Evolutionary conservation across 2,797 vertebrate genomes (phyloP).

Genomic region (Phrynocephalus guinanensis): DNA sequence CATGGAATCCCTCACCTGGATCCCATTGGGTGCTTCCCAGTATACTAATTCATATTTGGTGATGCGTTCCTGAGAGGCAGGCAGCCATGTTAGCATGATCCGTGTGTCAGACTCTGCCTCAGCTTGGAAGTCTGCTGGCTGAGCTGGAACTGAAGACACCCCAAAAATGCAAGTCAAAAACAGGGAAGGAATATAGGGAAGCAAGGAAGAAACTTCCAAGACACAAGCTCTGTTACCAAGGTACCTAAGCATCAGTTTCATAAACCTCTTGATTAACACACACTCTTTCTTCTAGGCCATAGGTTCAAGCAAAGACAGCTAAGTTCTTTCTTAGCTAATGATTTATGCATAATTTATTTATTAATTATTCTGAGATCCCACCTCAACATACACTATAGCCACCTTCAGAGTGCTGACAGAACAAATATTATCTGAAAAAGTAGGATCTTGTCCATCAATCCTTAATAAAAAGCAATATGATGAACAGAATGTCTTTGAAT

Average conservation of each 20-base stretch:
- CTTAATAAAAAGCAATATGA: background rate
- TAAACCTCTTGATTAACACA: background rate
- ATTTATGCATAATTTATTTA: background rate
- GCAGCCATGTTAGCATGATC: slow-evolving; percentile 92
- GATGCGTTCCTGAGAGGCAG: slow-evolving; percentile 90
- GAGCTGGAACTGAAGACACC: slow-evolving; percentile 86
- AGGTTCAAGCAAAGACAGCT: slow-evolving; percentile 5
- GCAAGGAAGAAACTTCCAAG: background rate
- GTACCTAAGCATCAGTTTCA: background rate
- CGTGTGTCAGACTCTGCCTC: slow-evolving; percentile 93
- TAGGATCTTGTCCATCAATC: background rate
- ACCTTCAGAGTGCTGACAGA: background rate
- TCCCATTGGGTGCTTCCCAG: slow-evolving; percentile 87
- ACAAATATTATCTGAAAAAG: background rate
- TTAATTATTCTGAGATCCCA: background rate
- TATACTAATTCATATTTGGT: slow-evolving; percentile 89
- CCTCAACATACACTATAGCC: background rate
- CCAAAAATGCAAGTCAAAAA: slow-evolving; percentile 40
- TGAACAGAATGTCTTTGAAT: background rate
- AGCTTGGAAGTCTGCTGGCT: slow-evolving; percentile 90
- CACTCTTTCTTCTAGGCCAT: background rate
- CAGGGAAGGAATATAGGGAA: background rate
- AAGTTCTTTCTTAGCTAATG: background rate
- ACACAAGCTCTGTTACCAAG: background rate
- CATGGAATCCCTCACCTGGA: slow-evolving; percentile 81